Evolutionary conservation across 2,888 invertebrate species (phyloP).

Genomic region (Deroplatys truncata): DNA sequence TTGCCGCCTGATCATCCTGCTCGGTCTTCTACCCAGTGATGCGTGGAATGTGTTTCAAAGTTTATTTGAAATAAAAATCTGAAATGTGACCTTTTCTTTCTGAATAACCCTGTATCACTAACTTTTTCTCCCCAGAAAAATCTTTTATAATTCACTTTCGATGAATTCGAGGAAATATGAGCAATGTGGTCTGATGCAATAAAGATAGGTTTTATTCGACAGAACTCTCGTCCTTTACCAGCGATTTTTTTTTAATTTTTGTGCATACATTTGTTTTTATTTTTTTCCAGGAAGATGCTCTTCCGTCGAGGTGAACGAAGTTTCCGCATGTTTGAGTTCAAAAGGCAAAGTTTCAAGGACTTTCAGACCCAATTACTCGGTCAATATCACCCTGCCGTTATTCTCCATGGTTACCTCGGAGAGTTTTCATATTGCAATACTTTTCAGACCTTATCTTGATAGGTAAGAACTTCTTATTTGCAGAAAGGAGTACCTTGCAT

Average conservation of each 20-base stretch:
- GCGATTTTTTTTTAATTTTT: not conserved
- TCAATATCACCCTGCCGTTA: not conserved
- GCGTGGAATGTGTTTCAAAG: too few relatives aligned
- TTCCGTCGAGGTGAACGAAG: not conserved
- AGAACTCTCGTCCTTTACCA: too few relatives aligned
- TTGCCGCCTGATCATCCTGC: too few relatives aligned
- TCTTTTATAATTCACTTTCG: too few relatives aligned
- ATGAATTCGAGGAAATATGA: too few relatives aligned
- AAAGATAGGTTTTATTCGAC: too few relatives aligned
- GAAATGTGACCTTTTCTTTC: too few relatives aligned
- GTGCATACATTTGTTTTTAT: not conserved
- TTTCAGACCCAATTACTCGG: not conserved
- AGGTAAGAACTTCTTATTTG: not conserved
- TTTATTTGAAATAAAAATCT: too few relatives aligned
- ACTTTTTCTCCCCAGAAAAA: too few relatives aligned
- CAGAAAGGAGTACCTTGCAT: not conserved
- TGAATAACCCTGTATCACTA: too few relatives aligned
- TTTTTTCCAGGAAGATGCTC: not conserved
- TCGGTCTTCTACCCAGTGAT: too few relatives aligned
- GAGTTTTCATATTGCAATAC: not conserved
- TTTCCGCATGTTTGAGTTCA: not conserved
- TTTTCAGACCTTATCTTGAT: not conserved
- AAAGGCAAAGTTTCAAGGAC: not conserved
- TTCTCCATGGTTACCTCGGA: not conserved
- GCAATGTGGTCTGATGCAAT: too few relatives aligned